phyloP scores from a whole-genome alignment of 2,888 invertebrate species.

The Odontocolon sp. region DNA sequence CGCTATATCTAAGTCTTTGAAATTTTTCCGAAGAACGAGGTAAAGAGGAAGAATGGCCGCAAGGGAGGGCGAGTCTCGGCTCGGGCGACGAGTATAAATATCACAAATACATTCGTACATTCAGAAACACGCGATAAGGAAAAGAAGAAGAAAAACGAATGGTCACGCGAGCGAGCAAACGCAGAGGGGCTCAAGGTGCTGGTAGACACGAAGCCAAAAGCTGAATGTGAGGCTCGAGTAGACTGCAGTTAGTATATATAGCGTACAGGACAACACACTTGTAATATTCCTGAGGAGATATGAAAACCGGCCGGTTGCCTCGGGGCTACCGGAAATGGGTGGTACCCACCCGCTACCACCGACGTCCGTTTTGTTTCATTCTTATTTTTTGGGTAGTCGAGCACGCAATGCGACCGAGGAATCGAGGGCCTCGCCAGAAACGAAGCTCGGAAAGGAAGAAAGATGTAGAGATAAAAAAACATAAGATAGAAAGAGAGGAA shows the following conservation, averaged over 20 bases:
- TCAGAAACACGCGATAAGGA: slow-evolving; percentile 16
- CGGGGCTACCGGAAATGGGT: slow-evolving; percentile 76
- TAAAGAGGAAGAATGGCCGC: not conserved
- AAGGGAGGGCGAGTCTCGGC: slow-evolving; percentile 4
- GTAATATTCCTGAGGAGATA: slow-evolving; percentile 51
- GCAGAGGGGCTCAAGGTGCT: slow-evolving; percentile 10
- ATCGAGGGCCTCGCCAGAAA: slow-evolving; percentile 35
- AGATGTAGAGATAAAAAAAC: slow-evolving; percentile 4
- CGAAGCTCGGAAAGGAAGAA: slow-evolving; percentile 32
- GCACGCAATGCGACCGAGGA: slow-evolving; percentile 55
- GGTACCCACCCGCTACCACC: slow-evolving; percentile 76
- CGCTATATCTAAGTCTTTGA: slow-evolving; percentile 20
- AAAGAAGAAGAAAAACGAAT: slow-evolving; percentile 48
- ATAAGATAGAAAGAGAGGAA: slow-evolving; percentile 8
- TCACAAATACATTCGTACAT: slow-evolving; percentile 51
- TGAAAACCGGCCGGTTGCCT: slow-evolving; percentile 64
- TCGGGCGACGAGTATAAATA: slow-evolving; percentile 50
- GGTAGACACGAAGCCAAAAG: slow-evolving; percentile 56
- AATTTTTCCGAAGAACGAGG: slow-evolving; percentile 27
- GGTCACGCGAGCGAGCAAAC: slow-evolving; percentile 51
- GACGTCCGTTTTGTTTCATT: slow-evolving; percentile 66
- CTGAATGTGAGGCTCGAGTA: slow-evolving; percentile 46
- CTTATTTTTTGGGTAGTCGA: slow-evolving; percentile 56
- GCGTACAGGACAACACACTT: slow-evolving; percentile 16
- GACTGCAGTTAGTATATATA: slow-evolving; percentile 14